These are phyloP conservation scores for Balanococcus diminutus DNA, from an alignment of 2,888 invertebrate species.

Conservation along the genomic window DNA sequence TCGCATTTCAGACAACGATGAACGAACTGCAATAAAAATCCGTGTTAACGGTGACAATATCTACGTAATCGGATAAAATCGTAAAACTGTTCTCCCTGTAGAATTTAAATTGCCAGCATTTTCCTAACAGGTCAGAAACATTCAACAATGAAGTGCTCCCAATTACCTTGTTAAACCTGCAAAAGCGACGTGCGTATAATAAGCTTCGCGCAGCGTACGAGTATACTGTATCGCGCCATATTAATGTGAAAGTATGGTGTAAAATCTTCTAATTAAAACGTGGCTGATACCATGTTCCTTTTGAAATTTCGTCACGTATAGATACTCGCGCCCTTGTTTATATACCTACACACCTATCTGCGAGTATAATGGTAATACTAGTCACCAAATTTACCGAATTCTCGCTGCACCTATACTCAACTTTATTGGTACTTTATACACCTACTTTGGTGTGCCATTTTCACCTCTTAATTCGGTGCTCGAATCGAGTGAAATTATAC, in stretches of 20 bases:
- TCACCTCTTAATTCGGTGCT: background rate
- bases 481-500: too few species aligned
- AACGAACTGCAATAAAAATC: background rate
- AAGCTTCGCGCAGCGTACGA: background rate
- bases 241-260: constrained; percentile 4
- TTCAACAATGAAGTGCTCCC: background rate
- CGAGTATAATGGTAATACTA: background rate
- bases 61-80: background rate
- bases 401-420: background rate
- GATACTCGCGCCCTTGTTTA: background rate
- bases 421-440: background rate
- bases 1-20: background rate
- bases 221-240: background rate
- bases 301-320: background rate
- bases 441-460: background rate
- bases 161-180: constrained; percentile 17
- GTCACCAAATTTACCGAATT: background rate
- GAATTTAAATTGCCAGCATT: background rate
- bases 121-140: background rate
- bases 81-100: background rate
- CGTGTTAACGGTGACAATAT: constrained; percentile 2
- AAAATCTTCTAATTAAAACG: constrained; percentile 21
- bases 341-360: background rate
- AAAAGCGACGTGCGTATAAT: background rate
- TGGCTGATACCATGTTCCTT: background rate